Evolutionary conservation across 2,797 vertebrate species (phyloP), one percentile per base, ranked within the genome.

Genomic region (Choloepus didactylus): DNA sequence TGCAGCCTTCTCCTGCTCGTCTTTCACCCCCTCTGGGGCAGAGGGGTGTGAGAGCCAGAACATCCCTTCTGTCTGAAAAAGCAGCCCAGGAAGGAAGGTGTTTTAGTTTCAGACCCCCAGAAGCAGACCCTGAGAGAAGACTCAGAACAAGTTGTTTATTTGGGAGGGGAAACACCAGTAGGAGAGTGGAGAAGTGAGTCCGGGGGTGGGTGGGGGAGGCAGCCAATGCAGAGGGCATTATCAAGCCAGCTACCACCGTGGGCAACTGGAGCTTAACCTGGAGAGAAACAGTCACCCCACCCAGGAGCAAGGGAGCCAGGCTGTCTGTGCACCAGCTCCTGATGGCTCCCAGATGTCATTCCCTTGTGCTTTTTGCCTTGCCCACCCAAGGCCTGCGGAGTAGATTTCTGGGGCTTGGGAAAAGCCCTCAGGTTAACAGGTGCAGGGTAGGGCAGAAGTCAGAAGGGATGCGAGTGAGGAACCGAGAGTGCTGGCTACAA

Each of bases 391-490:
- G 25, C 23, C 35, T 19, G 66, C 7, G 41, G 49, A 35, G 51
- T 77, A n/a, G 56, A 29, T 38, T 46, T 3, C 69, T 23, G 9
- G 54, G 44, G 7, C 56, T 2, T 8, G 56, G 27, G 46, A 5
- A 27, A 21, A 29, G 38, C 7, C 10, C 31, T 3, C 18, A 18
- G 59, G 27, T 5, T 14, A 64, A 35, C 46, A 72, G 73, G 25
- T 25, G 64, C 25, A 46, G 54, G 54, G 29, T 0, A 12, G 35
- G 14, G 9, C n/a, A 41, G 85, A 56, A 60, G 9, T 41, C 77
- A 1, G 8, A 27, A n/a, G 79, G 79, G 6, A 4, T 5, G 0
- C 1, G 14, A 3, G 14, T 1, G 46, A 80, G 35, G 60, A 0
- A 9, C 35, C 15, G 11, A 18, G 15, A 3, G 10, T 1, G 21